Evolutionary conservation across 2,113 vertebrate genomes (phyloP).

Genomic region (Clarias magur): DNA sequence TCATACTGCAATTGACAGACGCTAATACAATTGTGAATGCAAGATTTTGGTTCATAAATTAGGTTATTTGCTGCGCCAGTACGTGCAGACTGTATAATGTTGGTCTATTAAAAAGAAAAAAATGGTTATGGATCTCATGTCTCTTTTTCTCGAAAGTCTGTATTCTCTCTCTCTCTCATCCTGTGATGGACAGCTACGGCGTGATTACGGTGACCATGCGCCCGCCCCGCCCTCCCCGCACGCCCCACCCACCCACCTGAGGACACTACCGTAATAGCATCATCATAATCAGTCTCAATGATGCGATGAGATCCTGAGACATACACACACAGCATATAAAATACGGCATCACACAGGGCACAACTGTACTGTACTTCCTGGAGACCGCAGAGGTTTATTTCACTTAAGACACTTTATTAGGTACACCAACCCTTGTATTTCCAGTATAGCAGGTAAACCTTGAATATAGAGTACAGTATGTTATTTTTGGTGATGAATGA

Average conservation of each 20-base stretch:
- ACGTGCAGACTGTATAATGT: not conserved
- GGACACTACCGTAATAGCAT: conserved; percentile 93
- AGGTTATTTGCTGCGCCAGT: not conserved
- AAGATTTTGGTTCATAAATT: not conserved
- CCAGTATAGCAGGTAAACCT: not conserved
- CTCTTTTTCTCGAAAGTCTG: not conserved
- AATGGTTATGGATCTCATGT: not conserved
- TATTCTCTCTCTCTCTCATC: conserved; percentile 61
- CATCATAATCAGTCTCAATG: conserved; percentile 99
- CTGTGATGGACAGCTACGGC: conserved; percentile 66
- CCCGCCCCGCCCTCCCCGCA: conserved; percentile 78
- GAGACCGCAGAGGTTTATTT: conserved; percentile 1
- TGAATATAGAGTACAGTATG: not conserved
- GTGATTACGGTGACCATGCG: conserved; percentile 74
- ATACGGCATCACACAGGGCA: conserved; percentile 11
- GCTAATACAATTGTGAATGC: not conserved
- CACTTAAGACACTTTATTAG: not conserved
- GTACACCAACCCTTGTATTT: not conserved
- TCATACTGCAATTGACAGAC: not conserved
- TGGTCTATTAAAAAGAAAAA: not conserved
- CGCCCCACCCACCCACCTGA: conserved; percentile 91
- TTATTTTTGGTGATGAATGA: not conserved
- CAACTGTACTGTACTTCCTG: not conserved
- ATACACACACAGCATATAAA: conserved; percentile 52
- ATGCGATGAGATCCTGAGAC: conserved; percentile 95